These are phyloP conservation scores for Dasyprocta punctata DNA, from an alignment of 2,113 vertebrate genomes.

Conservation along the genomic window DNA sequence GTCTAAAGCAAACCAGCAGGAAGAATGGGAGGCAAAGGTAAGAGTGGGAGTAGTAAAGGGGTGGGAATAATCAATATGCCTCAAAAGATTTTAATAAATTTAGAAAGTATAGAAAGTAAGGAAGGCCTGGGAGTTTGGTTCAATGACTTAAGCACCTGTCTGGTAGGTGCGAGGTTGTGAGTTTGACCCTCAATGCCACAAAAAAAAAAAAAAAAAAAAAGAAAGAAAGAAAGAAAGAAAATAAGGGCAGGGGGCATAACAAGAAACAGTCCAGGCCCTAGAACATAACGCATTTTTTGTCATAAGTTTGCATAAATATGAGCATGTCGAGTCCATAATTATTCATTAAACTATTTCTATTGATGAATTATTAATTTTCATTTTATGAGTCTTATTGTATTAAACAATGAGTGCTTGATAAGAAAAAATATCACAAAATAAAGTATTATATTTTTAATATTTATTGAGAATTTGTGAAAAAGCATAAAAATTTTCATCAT, in stretches of 20 bases:
- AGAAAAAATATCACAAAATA: background rate
- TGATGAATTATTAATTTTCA: background rate
- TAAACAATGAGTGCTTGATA: background rate
- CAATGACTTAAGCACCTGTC: too few species aligned
- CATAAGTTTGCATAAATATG: background rate
- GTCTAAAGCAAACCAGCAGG: background rate
- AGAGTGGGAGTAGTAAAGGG: background rate
- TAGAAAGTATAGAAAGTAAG: background rate
- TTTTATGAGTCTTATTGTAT: background rate
- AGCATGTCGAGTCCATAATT: background rate
- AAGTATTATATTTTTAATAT: background rate
- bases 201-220: too few species aligned
- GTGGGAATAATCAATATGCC: background rate
- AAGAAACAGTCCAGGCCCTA: background rate
- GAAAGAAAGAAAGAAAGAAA: background rate
- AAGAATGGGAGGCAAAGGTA: background rate
- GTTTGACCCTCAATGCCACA: too few species aligned
- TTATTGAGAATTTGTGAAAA: background rate
- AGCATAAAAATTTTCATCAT: background rate
- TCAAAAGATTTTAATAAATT: background rate
- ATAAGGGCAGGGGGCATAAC: background rate
- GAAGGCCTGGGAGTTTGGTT: too few species aligned
- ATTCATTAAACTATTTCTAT: background rate
- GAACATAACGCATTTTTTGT: background rate
- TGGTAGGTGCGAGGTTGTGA: too few species aligned